Evolutionary conservation across 2,888 invertebrate genomes (phyloP).

Genomic region (Apantesis nais): DNA sequence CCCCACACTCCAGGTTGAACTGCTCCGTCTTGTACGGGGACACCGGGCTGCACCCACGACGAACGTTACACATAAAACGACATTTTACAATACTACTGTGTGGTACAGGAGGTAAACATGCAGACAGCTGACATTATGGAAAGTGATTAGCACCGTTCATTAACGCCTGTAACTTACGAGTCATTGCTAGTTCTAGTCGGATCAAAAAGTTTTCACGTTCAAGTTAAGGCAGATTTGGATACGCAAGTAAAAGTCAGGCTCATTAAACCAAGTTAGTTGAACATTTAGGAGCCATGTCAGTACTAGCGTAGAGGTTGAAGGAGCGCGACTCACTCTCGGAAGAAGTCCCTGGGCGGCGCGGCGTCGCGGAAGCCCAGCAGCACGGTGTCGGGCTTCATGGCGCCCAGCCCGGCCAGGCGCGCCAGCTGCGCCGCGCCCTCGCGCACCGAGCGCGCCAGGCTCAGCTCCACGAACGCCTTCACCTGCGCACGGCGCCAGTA

Average conservation of each 20-base stretch:
- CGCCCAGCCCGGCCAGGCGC: constrained; percentile 97
- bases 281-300: too few species aligned
- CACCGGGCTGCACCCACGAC: constrained; percentile 66
- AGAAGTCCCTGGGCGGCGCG: constrained; percentile 90
- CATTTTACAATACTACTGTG: too few species aligned
- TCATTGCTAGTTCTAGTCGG: too few species aligned
- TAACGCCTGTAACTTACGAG: too few species aligned
- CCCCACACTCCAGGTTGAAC: constrained; percentile 63
- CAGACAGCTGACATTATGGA: too few species aligned
- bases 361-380: constrained; percentile 97
- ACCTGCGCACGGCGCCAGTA: constrained; percentile 75
- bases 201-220: too few species aligned
- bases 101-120: too few species aligned
- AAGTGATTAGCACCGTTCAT: too few species aligned
- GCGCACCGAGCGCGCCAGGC: constrained; percentile 93
- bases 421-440: constrained; percentile 97
- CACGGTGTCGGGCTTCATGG: constrained; percentile 99
- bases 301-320: too few species aligned
- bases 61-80: background rate
- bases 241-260: too few species aligned
- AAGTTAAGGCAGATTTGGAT: too few species aligned
- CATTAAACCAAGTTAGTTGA: too few species aligned
- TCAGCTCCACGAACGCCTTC: constrained; percentile 98
- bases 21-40: constrained; percentile 86
- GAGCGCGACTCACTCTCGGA: constrained; percentile 85